Evolutionary conservation across 2,888 invertebrate species (phyloP).

Genomic region (Cerastoderma edule): DNA sequence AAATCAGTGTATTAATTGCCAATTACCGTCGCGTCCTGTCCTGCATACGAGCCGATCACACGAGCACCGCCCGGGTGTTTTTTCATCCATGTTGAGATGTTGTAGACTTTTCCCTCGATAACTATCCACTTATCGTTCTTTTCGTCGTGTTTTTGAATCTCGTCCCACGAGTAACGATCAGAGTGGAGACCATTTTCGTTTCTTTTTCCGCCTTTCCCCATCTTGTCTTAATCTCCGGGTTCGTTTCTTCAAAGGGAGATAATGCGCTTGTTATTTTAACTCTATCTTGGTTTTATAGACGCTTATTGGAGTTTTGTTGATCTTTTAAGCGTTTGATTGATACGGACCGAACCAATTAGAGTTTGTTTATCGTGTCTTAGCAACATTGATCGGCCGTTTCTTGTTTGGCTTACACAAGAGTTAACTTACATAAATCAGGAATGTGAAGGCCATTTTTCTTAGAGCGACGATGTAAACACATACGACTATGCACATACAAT

Average conservation of each 20-base stretch:
- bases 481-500: too few species aligned
- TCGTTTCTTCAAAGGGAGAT: constrained; percentile 12
- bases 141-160: constrained; percentile 74
- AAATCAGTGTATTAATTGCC: neutral
- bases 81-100: constrained; percentile 75
- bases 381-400: neutral
- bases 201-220: constrained; percentile 60
- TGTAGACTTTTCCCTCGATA: constrained; percentile 76
- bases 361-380: constrained; percentile 31
- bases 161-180: constrained; percentile 71
- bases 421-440: too few species aligned
- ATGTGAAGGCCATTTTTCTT: too few species aligned
- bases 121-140: constrained; percentile 78
- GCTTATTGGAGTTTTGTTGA: constrained; percentile 17
- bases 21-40: constrained; percentile 81
- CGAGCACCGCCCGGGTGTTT: constrained; percentile 80
- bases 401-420: too few species aligned
- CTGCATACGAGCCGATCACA: constrained; percentile 78
- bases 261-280: neutral
- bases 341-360: neutral
- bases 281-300: neutral
- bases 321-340: constrained; percentile 26
- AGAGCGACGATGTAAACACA: too few species aligned
- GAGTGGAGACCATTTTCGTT: constrained; percentile 22
- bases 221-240: constrained; percentile 21